A percentile compares a stretch with the other conserved stretches of the same genome.
Evolutionary conservation across 30 jellyfish, hydroid and myxozoan genomes (phyloP).

Genomic region (Pelagia noctiluca): DNA sequence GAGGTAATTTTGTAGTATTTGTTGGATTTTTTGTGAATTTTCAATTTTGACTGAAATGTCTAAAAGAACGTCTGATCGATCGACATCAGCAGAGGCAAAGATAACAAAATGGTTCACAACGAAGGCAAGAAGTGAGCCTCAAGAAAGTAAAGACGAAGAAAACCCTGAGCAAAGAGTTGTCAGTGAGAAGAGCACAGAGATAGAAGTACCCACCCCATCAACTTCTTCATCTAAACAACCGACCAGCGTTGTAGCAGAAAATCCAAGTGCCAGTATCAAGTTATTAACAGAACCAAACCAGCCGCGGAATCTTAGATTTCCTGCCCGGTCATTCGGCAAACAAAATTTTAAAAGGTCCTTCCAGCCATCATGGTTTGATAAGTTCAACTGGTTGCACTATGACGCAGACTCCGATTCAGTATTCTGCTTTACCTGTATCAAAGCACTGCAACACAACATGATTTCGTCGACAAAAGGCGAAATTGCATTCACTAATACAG

Average conservation of each 20-base stretch:
- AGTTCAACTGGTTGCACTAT: constrained; percentile 61
- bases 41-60: constrained; percentile 11
- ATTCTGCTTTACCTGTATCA: constrained; percentile 63
- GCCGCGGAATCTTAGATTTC: constrained; percentile 45
- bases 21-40: neutral
- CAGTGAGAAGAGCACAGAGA: constrained; percentile 19
- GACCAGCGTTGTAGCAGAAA: neutral
- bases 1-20: neutral
- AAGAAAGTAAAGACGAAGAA: constrained; percentile 15
- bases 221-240: neutral
- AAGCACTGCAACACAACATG: constrained; percentile 65
- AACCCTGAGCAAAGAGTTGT: constrained; percentile 11
- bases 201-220: constrained; percentile 19
- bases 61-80: constrained; percentile 11
- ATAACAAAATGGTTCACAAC: constrained; percentile 18
- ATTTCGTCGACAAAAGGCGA: constrained; percentile 48
- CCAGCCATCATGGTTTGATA: constrained; percentile 61
- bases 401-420: constrained; percentile 38
- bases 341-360: constrained; percentile 48
- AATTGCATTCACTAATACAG: neutral
- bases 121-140: constrained; percentile 11
- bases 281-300: constrained; percentile 49
- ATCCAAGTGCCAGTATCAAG: constrained; percentile 12
- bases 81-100: constrained; percentile 23
- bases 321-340: constrained; percentile 53